Evolutionary conservation across 2,888 invertebrate genomes (phyloP).

Genomic region (Mythimna loreyi): DNA sequence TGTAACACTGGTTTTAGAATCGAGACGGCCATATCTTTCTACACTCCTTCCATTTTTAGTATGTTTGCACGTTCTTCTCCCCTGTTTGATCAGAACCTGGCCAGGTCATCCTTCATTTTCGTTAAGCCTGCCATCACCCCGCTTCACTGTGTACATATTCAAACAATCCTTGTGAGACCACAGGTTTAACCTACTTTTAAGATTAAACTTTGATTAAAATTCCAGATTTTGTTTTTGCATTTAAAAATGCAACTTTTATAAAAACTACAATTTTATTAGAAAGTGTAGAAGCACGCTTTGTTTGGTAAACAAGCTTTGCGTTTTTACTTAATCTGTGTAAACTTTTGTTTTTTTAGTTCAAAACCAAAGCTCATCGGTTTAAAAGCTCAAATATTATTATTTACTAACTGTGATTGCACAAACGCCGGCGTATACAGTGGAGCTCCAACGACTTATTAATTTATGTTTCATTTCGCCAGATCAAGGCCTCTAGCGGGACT

Average conservation of each 20-base stretch:
- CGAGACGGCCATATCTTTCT: no score
- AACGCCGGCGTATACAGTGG: conserved; percentile 19
- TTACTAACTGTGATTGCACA: conserved; percentile 25
- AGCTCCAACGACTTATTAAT: conserved; percentile 63
- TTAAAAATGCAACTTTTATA: conserved; percentile 14
- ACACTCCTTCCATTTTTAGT: background rate
- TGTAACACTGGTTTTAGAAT: no score
- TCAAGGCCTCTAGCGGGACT: conserved; percentile 50
- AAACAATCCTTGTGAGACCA: background rate
- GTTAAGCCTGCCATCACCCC: background rate
- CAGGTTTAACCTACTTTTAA: background rate
- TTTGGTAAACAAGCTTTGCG: conserved; percentile 1
- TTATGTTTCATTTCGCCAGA: conserved; percentile 64
- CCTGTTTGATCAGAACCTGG: background rate
- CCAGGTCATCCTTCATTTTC: background rate
- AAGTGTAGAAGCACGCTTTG: background rate
- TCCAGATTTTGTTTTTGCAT: background rate
- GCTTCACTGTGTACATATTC: background rate
- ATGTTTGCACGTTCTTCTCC: no score
- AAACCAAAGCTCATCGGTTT: conserved; percentile 14
- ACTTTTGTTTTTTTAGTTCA: conserved; percentile 8
- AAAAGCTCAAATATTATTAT: conserved; percentile 33
- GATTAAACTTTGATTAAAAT: background rate
- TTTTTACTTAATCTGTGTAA: background rate
- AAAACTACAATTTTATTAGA: background rate